phyloP scores from a whole-genome alignment of 1,140 invertebrate genomes.

The Eulimnadia texana region DNA sequence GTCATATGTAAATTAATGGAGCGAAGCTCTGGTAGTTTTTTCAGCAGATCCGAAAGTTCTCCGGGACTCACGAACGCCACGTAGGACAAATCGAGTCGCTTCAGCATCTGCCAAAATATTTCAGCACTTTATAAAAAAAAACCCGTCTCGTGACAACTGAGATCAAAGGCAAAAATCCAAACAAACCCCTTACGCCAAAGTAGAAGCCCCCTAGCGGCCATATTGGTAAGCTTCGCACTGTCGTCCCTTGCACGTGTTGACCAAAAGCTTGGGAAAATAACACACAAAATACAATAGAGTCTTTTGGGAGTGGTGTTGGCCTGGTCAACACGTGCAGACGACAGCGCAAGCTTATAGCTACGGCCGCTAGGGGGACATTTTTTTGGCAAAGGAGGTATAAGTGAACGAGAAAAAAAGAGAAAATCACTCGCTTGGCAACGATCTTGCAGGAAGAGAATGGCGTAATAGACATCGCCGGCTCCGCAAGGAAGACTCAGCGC shows the following conservation, averaged over 20 bases:
- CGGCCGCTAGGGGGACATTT: no score
- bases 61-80: slow-evolving; percentile 23
- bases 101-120: slow-evolving; percentile 21
- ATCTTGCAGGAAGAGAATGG: slow-evolving; percentile 21
- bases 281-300: no score
- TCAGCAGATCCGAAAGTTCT: slow-evolving; percentile 21
- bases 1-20: slow-evolving; percentile 26
- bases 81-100: slow-evolving; percentile 23
- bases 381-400: background rate
- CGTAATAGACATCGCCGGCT: slow-evolving; percentile 22
- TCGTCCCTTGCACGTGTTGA: no score
- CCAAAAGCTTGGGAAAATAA: no score
- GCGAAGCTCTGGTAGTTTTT: slow-evolving; percentile 21
- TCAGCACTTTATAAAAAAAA: background rate
- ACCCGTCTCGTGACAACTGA: no score
- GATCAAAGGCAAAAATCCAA: no score
- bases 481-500: slow-evolving; percentile 21
- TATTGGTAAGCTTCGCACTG: no score
- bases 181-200: no score
- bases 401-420: background rate
- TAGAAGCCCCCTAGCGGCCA: no score
- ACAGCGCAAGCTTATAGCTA: no score
- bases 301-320: no score
- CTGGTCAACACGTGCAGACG: no score
- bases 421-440: slow-evolving; percentile 24